Evolutionary conservation across 2,888 invertebrate genomes (phyloP), one percentile per base, ranked within the genome.

Genomic region (Neoascia interrupta): DNA sequence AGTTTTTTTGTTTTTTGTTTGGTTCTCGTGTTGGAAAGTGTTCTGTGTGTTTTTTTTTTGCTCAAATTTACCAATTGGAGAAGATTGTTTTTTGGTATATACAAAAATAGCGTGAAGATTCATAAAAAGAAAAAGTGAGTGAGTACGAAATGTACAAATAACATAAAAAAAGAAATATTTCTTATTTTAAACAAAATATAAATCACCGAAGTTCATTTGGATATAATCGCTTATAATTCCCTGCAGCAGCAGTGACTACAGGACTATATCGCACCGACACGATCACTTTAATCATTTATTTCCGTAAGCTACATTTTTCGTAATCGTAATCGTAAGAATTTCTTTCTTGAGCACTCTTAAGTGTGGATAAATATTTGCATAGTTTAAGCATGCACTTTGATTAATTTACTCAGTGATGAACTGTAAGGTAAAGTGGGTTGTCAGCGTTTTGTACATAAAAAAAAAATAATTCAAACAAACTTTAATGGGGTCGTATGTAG

Each of bases 211-310:
- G 34, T 41, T 58, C 13, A 39, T 16, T 51, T 49, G 69, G 69
- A 69, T 69, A 69, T 6, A 41, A 13, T n/a, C n/a, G n/a, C n/a
- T n/a, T n/a, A n/a, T n/a, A n/a, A n/a, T n/a, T n/a, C n/a, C 34
- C 26, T 63, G 11, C 76, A 76, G 64, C 76, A 76, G 63, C 76
- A 37, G 56, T 43, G 51, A 64, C 64, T 58, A 39, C 56, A 68
- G 68, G 68, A 76, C 64, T 64, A 53, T 39, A 28, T 64, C n/a
- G n/a, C n/a, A n/a, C n/a, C n/a, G n/a, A n/a, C n/a, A n/a, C 49
- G 56, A 69, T 69, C 58, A 16, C 70, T 76, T 72, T 64, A 70
- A 70, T 76, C 51, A 66, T 72, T 60, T 66, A 66, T 36, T 76
- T 76, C 64, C 76, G 70, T 64, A 70, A 72, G 63, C 53, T 60